phyloP scores from a whole-genome alignment of 2,797 vertebrate genomes.

The Crenichthys baileyi region DNA sequence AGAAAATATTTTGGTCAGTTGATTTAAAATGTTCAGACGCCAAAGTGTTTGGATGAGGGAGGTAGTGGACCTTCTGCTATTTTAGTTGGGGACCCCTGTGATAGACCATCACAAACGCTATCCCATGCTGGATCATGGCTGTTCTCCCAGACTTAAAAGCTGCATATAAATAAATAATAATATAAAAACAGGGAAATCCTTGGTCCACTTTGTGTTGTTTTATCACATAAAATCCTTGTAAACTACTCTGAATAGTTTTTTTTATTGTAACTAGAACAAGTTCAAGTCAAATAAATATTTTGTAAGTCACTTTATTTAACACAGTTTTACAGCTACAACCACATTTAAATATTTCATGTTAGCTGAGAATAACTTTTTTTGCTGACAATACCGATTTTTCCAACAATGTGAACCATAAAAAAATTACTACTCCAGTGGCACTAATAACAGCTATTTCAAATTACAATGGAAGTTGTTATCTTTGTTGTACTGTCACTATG shows the following conservation, averaged over 20 bases:
- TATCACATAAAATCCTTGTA: background rate
- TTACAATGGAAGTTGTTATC: conserved; percentile 60
- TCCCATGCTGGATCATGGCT: no score
- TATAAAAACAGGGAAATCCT: background rate
- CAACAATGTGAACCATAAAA: conserved; percentile 45
- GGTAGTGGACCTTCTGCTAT: no score
- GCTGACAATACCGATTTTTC: conserved; percentile 53
- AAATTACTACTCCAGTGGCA: conserved; percentile 50
- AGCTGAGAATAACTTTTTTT: conserved; percentile 33
- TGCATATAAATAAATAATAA: no score
- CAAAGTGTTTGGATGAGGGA: no score
- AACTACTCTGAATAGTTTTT: background rate
- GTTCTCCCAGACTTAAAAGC: background rate
- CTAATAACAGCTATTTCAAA: conserved; percentile 71
- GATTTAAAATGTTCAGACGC: no score
- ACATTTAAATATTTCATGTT: conserved; percentile 32
- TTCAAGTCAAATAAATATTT: background rate
- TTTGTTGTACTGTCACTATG: conserved; percentile 52
- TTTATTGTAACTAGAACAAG: no score
- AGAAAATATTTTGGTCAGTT: no score
- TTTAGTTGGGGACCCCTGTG: no score
- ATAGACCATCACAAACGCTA: no score
- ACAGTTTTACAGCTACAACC: conserved; percentile 13
- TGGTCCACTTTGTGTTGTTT: background rate
- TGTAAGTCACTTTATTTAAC: background rate